Conservation (phyloP, 2,113 vertebrate species). For the Centropus unirufus region DNA sequence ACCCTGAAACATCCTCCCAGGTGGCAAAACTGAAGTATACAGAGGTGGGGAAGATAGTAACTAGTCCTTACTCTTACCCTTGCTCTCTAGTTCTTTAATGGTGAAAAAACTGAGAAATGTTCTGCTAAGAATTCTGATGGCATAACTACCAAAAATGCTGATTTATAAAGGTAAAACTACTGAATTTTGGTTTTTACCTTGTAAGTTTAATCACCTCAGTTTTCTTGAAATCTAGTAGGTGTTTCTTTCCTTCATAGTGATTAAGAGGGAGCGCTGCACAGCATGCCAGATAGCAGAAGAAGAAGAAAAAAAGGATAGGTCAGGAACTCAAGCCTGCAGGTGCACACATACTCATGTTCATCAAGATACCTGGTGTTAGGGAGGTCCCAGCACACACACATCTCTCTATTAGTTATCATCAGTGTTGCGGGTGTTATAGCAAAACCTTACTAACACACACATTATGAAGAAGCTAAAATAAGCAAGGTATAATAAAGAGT, state of each 20-base stretch:
- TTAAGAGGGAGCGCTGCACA: conserved; percentile 69
- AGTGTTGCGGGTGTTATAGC: neutral
- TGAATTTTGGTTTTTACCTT: conserved; percentile 58
- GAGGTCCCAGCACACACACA: neutral
- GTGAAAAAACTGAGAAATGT: neutral
- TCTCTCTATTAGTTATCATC: neutral
- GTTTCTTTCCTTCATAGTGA: conserved; percentile 78
- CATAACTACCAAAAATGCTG: neutral
- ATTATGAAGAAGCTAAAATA: conserved; percentile 2
- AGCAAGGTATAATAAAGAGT: neutral
- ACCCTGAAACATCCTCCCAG: neutral
- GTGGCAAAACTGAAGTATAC: neutral
- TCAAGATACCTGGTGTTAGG: neutral
- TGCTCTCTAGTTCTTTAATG: neutral
- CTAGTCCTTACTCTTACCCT: neutral
- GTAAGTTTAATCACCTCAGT: conserved; percentile 78
- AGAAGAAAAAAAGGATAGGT: conserved; percentile 67
- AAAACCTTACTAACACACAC: neutral
- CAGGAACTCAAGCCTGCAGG: conserved; percentile 44
- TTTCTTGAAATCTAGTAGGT: conserved; percentile 76
- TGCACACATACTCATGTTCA: conserved; percentile 9
- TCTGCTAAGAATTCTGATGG: neutral
- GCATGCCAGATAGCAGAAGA: conserved; percentile 59
- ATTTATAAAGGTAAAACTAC: conserved; percentile 27
- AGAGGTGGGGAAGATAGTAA: neutral